These are phyloP conservation scores for Entosphenus tridentatus DNA, from an alignment of 2,113 vertebrate species.

Conservation along the genomic window DNA sequence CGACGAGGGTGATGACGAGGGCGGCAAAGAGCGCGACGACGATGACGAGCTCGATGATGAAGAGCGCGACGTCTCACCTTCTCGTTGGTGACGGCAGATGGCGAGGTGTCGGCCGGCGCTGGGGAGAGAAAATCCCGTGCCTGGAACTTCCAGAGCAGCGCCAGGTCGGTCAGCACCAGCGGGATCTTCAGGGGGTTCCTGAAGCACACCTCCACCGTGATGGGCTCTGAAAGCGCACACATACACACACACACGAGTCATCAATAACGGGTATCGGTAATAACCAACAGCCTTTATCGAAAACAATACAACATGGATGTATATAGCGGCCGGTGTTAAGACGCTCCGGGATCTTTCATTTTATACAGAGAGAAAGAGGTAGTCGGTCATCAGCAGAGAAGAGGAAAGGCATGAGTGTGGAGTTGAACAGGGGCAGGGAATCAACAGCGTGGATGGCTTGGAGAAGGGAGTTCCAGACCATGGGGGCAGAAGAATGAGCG, in stretches of 20 bases:
- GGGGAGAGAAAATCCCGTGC: constrained; percentile 23
- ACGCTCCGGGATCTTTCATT: background rate
- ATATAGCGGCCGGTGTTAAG: background rate
- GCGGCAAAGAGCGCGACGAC: no score
- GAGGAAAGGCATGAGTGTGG: no score
- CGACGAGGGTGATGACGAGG: no score
- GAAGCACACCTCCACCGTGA: constrained; percentile 74
- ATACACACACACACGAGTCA: background rate
- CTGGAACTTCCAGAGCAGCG: constrained; percentile 71
- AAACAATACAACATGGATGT: background rate
- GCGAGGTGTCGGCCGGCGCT: constrained; percentile 20
- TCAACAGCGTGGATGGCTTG: no score
- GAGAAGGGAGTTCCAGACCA: no score
- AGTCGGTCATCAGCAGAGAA: no score
- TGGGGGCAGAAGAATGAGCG: no score
- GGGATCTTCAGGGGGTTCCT: constrained; percentile 78
- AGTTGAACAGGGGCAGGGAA: no score
- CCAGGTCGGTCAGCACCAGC: constrained; percentile 51
- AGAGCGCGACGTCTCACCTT: constrained; percentile 12
- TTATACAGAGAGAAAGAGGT: constrained; percentile 2
- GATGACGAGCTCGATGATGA: no score
- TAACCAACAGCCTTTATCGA: background rate
- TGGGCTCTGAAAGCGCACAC: constrained; percentile 35
- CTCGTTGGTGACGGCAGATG: constrained; percentile 36
- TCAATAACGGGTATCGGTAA: background rate